A percentile compares a stretch with the other conserved stretches of the same genome.
phyloP scores from a whole-genome alignment of 2,797 vertebrate genomes.

The Falco rusticolus region DNA sequence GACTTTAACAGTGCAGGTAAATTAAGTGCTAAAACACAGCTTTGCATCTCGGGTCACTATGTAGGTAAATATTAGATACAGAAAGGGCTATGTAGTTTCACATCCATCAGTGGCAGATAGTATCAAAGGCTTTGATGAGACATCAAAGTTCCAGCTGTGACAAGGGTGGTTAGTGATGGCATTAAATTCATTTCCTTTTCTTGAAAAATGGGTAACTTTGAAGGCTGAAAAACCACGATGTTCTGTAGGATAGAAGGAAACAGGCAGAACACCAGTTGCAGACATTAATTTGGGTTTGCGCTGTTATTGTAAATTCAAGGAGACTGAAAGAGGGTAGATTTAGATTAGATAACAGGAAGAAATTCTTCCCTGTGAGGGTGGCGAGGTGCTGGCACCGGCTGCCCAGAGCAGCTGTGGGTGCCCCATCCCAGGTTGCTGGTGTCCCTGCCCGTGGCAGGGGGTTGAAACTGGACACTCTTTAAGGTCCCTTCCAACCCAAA shows the following conservation, averaged over 20 bases:
- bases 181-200: background rate
- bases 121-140: background rate
- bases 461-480: too few species aligned
- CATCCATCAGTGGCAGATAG: background rate
- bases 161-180: background rate
- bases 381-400: too few species aligned
- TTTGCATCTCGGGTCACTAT: background rate
- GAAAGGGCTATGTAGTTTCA: background rate
- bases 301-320: background rate
- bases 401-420: too few species aligned
- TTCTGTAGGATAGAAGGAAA: background rate
- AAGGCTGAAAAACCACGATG: background rate
- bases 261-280: background rate
- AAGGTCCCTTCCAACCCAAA: too few species aligned
- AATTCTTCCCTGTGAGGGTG: too few species aligned
- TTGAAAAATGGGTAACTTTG: background rate
- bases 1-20: background rate
- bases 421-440: too few species aligned
- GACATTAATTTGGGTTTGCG: background rate
- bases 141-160: background rate
- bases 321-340: background rate
- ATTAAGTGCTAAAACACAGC: background rate
- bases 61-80: background rate
- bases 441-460: too few species aligned
- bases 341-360: too few species aligned